Evolutionary conservation across 2,797 vertebrate species (phyloP), one percentile per base, ranked within the genome.

Genomic region (Fundulus diaphanus): DNA sequence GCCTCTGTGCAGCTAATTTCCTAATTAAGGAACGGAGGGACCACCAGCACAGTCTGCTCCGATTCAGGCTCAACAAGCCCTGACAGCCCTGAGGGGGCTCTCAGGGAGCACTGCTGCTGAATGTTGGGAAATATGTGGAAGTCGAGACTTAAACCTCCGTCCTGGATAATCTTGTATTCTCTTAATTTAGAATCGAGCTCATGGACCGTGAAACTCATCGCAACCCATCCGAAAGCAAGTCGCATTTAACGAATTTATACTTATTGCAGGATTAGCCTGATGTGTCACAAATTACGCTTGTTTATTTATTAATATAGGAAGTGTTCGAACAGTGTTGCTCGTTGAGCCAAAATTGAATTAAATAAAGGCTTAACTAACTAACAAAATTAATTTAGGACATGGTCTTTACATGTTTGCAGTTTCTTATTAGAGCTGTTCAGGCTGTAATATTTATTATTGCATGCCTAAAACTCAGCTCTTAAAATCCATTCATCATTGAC

Each of bases 21-120:
- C 95, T 95, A 95, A 97, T 97, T 97, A 97, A 95, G 91, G 89
- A 87, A 85, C 89, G 68, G 74, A 79, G 92, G 63, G 96, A 96
- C 96, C 96, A 97, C 96, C 96, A 94, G 93, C 94, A 89, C 92
- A 85, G 95, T 83, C 76, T 92, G 91, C 82, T 44, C 82, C 51
- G 83, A 83, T 89, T 90, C 85, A 80, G 77, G 72, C 82, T 83
- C 83, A 90, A 78, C 86, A 73, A 85, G 86, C 63, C 85, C 83
- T 65, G 69, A 82, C 85, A 77, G 85, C 81, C 79, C 78, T 54
- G 31, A 77, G 87, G 80, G 78, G 85, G 82, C 88, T 87, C 68
- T 74, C 52, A 73, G 85, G 57, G 72, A 71, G 81, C 71, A 15
- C 82, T 80, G 85, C 88, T 77, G 79, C 87, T 85, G 79, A 87